A percentile compares a stretch with the other conserved stretches of the same genome.
phyloP scores from a whole-genome alignment of 1,140 invertebrate species.

The Trachelipus rathkii region DNA sequence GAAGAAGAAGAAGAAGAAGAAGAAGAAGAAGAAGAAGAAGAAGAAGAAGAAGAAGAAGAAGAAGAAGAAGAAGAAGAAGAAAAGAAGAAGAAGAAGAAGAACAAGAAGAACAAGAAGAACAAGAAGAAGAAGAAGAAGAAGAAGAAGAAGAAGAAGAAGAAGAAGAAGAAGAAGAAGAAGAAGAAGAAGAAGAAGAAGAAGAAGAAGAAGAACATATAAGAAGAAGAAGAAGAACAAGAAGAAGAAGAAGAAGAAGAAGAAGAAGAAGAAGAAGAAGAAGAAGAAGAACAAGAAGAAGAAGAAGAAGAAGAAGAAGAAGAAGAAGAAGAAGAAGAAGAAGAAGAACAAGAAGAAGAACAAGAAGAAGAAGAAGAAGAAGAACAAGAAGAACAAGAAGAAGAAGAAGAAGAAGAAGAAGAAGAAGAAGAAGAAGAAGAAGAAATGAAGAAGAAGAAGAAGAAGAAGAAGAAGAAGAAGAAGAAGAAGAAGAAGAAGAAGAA shows the following conservation, averaged over 20 bases:
- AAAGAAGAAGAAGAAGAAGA: neutral
- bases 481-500: neutral
- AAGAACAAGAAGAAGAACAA: neutral
- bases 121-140: constrained; percentile 6
- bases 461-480: neutral
- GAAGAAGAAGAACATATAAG: no score
- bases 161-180: constrained; percentile 9
- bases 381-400: neutral
- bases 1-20: neutral
- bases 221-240: no score
- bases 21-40: neutral
- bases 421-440: no score
- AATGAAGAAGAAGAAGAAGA: neutral
- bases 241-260: no score
- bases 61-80: neutral
- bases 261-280: neutral
- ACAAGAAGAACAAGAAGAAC: neutral
- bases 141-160: constrained; percentile 10
- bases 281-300: neutral
- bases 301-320: constrained; percentile 4
- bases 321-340: neutral
- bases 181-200: no score
- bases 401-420: neutral
- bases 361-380: neutral
- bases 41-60: neutral